Evolutionary conservation across 2,888 invertebrate species (phyloP), one percentile per base, ranked within the genome.

Genomic region (Drosophila monieri): DNA sequence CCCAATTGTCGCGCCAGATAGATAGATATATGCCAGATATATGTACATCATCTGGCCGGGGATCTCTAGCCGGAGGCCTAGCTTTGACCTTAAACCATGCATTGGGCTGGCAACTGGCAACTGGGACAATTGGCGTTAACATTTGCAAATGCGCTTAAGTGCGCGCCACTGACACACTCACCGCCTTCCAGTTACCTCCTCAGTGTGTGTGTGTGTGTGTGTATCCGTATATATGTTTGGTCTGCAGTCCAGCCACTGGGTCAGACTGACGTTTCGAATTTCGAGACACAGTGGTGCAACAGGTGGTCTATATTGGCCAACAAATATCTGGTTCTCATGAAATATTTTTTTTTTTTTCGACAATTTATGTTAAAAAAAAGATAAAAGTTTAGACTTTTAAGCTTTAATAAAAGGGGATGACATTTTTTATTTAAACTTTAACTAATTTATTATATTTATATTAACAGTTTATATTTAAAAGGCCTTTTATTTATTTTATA

Each of bases 71-170:
- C 21, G 32, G 44, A 57, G 67, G 67, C 70, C 68, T 85, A 84
- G 72, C 80, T 85, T 89, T 90, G 90, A 90, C 90, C 90, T 90
- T 90, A 86, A 89, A 85, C 88, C 84, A 89, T 83, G 80, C 60
- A 57, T 62, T 58, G 51, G 66, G 48, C 54, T 48, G n/a, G 18
- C n/a, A n/a, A n/a, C 18, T 18, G 48, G 48, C 53, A 55, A 55
- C 71, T 65, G 60, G 53, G 39, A 62, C 88, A 86, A 84, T 84
- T 85, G 87, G 53, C 75, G 64, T 80, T 62, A 79, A 74, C 84
- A 88, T 88, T 77, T 87, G 89, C 65, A 86, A 85, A 88, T 85
- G 76, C 79, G 81, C 80, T 89, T 80, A 83, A 87, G 79, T 88
- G 86, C 83, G 86, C 80, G 75, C 78, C 79, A 88, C 87, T 89